phyloP scores from a whole-genome alignment of 2,888 invertebrate genomes.

The Eupithecia tripunctaria region DNA sequence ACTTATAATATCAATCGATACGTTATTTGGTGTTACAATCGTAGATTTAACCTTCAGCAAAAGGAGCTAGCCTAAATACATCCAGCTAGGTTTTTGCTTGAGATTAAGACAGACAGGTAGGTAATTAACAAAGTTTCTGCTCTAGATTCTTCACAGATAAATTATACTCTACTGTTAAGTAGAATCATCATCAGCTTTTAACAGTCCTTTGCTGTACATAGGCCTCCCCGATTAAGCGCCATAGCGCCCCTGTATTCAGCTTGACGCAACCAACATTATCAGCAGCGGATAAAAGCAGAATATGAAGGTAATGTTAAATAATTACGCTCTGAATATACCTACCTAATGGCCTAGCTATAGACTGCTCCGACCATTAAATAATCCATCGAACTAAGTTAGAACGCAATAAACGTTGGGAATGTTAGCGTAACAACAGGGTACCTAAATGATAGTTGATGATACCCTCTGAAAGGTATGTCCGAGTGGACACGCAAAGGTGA shows the following conservation, averaged over 20 bases:
- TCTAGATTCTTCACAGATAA: too few relatives aligned
- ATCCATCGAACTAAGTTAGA: not conserved
- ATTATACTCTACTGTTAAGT: too few relatives aligned
- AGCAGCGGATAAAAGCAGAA: too few relatives aligned
- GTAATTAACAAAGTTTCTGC: too few relatives aligned
- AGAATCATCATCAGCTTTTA: too few relatives aligned
- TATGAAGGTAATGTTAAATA: not conserved
- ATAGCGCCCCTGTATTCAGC: too few relatives aligned
- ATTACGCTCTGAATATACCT: not conserved
- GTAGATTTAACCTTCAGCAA: not conserved
- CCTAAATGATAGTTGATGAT: constrained; percentile 25
- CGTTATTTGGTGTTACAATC: not conserved
- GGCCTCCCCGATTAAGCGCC: too few relatives aligned
- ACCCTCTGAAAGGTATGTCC: constrained; percentile 14
- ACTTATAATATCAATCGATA: not conserved
- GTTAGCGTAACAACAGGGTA: not conserved
- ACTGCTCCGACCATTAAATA: not conserved
- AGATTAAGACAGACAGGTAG: too few relatives aligned
- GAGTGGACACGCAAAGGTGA: constrained; percentile 17
- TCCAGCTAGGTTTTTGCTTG: not conserved
- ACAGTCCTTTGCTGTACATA: too few relatives aligned
- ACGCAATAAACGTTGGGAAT: not conserved
- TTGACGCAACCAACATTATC: too few relatives aligned
- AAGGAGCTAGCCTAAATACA: not conserved
- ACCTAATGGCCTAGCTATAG: not conserved